Base-by-base conservation (phyloP, 2,113 vertebrate genomes). In the Salvelinus fontinalis region DNA sequence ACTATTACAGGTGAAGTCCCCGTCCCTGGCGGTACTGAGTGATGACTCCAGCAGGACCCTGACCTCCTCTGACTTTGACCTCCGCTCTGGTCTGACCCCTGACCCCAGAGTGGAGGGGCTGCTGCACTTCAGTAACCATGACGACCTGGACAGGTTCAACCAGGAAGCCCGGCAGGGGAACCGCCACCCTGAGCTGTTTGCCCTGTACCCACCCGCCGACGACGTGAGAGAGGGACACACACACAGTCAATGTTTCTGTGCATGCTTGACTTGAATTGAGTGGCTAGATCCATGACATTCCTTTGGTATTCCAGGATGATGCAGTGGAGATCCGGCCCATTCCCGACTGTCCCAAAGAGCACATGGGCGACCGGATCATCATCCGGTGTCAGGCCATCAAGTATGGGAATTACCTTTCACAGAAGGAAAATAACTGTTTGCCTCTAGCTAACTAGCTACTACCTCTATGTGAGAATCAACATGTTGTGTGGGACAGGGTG, bases 261-360 rank as follows among this genome's bases (percentile, higher is more conserved):
- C 39, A 44, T 12, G 39, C 9, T 44, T 44, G 9, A 44, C 39
- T 44, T 44, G 39, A 11, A 44, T 44, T 44, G 39, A 70, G 22
- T 39, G 13, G 3, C 3, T 24, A n/a, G 27, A 48, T 44, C 31
- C 44, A 39, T 73, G 57, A n/a, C 51, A 12, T 18, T 74, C 75
- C 71, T 76, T 1, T 27, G n/a, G 88, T 86, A 24, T 85, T 80
- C 82, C 71, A 99, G 98, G 98, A 99, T 66, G 97, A 98, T 85
- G 93, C 95, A 2, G 95, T 98, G 85, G 97, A 98, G 92, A 97
- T 99, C 85, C 93, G 97, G 18, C 97, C 97, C 0, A 88, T 97
- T 75, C 98, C 98, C 0, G 97, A 98, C 67, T 84, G 96, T 83
- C 98, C 98, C 3, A 97, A 94, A 86, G 98, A 99, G 77, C 96